These are phyloP conservation scores for silkworm (Bombyx mori) DNA, from an alignment of 1,140 invertebrate species.

Conservation along the genomic window ASM3026992v2 NC_085128.1:13921001-13921500, in stretches of 20 bases:
- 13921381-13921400: constrained; percentile 80
- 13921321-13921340: constrained; percentile 72
- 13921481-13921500: neutral
- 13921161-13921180: no score
- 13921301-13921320: constrained; percentile 17
- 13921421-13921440: constrained; percentile 80
- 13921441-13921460: constrained; percentile 84
- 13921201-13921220: no score
- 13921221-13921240: no score
- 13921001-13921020: constrained; percentile 25
- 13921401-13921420: constrained; percentile 89
- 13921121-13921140: constrained; percentile 42
- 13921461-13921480: constrained; percentile 78
- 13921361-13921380: constrained; percentile 79
- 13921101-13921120: constrained; percentile 36
- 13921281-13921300: no score
- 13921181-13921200: no score
- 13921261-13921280: no score
- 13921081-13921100: constrained; percentile 47
- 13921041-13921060: constrained; percentile 32
- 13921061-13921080: constrained; percentile 33
- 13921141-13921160: constrained; percentile 5
- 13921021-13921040: constrained; percentile 41
- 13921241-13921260: no score
- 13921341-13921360: constrained; percentile 84